phyloP scores from a whole-genome alignment of 2,888 invertebrate genomes.

The Portevinia maculata region DNA sequence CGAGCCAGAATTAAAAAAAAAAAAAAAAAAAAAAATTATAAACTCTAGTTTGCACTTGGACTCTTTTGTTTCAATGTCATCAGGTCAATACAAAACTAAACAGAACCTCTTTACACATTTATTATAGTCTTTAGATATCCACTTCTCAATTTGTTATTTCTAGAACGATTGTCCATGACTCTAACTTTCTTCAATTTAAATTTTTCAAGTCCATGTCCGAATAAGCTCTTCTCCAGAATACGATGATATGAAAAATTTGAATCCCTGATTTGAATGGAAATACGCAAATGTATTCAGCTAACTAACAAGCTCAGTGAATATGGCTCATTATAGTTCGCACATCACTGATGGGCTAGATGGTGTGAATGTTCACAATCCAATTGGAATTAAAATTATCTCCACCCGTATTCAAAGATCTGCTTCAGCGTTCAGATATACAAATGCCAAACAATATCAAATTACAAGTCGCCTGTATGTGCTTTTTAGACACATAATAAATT shows the following conservation, averaged over 20 bases:
- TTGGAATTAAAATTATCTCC: conserved; percentile 36
- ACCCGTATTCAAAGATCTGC: conserved; percentile 44
- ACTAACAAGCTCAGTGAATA: conserved; percentile 13
- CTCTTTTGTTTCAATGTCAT: neutral
- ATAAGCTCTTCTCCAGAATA: neutral
- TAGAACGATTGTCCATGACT: neutral
- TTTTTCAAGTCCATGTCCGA: neutral
- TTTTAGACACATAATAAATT: conserved; percentile 63
- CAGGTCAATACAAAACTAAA: neutral
- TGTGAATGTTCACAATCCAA: conserved; percentile 55
- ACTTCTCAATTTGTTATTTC: neutral
- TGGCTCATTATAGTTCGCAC: conserved; percentile 25
- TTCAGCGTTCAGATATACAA: conserved; percentile 30
- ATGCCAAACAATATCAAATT: conserved; percentile 51
- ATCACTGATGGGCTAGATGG: conserved; percentile 35
- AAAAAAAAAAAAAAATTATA: too few relatives aligned
- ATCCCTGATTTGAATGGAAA: conserved; percentile 4
- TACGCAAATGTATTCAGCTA: neutral
- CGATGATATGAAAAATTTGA: conserved; percentile 6
- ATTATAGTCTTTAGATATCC: neutral
- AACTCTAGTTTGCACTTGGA: neutral
- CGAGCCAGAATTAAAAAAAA: too few relatives aligned
- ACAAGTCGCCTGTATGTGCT: conserved; percentile 47
- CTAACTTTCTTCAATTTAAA: too few relatives aligned
- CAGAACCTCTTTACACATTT: neutral